Conservation (phyloP, 2,113 vertebrate species). For the Microcebus murinus region DNA sequence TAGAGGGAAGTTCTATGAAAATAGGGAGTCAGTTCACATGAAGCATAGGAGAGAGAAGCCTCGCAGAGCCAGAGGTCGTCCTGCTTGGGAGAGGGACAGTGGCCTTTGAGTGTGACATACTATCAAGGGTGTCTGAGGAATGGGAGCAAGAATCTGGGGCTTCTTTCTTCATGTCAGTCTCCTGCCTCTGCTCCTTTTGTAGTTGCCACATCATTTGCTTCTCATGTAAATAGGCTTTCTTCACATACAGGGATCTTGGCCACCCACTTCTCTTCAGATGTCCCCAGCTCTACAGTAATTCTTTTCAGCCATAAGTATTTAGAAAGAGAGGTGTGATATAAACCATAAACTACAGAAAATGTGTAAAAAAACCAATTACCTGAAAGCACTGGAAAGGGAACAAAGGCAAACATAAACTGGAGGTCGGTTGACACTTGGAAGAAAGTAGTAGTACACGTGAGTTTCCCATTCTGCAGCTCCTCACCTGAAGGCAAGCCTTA, state of each 20-base stretch:
- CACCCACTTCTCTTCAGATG: neutral
- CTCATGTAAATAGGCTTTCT: neutral
- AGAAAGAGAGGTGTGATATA: neutral
- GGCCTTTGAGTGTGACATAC: neutral
- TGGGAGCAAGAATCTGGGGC: neutral
- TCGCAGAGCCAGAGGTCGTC: fast-evolving
- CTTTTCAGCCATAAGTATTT: neutral
- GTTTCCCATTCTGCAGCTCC: neutral
- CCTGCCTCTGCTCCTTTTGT: neutral
- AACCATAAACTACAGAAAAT: no score
- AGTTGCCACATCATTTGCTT: fast-evolving
- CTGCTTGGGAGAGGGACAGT: neutral
- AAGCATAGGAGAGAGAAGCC: neutral
- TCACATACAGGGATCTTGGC: fast-evolving
- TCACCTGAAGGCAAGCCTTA: neutral
- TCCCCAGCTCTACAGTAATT: neutral
- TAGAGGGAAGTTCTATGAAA: neutral
- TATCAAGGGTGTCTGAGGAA: no score
- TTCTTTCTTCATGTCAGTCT: neutral
- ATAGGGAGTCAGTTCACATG: neutral
- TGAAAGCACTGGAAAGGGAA: neutral
- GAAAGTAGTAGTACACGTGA: neutral
- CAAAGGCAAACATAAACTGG: neutral
- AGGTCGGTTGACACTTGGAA: neutral
- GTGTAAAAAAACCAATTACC: neutral